These are phyloP conservation scores for Cryptoprocta ferox DNA, from an alignment of 2,797 vertebrate species.

Conservation along the genomic window DNA sequence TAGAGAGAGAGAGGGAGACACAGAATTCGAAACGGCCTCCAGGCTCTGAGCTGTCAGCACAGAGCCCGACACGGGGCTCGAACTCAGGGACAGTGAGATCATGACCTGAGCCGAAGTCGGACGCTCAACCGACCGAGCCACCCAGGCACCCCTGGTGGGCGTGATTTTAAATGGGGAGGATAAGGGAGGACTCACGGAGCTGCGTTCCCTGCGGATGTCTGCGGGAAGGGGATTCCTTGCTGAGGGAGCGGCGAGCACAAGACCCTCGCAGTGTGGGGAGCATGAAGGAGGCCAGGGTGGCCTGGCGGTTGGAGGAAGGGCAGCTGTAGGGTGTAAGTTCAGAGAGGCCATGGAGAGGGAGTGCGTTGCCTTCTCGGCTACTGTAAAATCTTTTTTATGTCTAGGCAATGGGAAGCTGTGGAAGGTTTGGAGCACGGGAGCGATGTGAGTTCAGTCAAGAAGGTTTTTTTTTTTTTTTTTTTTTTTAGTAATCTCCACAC, in stretches of 20 bases:
- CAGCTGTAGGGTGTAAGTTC: background rate
- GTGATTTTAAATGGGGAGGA: background rate
- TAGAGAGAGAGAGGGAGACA: too few species aligned
- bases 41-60: too few species aligned
- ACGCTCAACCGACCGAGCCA: too few species aligned
- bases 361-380: background rate
- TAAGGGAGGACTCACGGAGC: background rate
- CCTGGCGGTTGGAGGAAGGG: background rate
- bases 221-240: background rate
- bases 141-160: too few species aligned
- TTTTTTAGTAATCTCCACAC: background rate
- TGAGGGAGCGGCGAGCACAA: background rate
- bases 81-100: too few species aligned
- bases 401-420: background rate
- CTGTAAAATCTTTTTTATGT: background rate
- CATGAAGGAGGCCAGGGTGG: background rate
- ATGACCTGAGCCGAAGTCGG: too few species aligned
- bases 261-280: background rate
- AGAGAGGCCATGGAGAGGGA: background rate
- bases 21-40: too few species aligned
- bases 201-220: accelerated
- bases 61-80: too few species aligned
- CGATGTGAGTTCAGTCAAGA: background rate
- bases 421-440: background rate
- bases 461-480: background rate